These are phyloP conservation scores for Melanotaenia duboulayi DNA, from an alignment of 2,113 vertebrate species.

Conservation along the genomic window DNA sequence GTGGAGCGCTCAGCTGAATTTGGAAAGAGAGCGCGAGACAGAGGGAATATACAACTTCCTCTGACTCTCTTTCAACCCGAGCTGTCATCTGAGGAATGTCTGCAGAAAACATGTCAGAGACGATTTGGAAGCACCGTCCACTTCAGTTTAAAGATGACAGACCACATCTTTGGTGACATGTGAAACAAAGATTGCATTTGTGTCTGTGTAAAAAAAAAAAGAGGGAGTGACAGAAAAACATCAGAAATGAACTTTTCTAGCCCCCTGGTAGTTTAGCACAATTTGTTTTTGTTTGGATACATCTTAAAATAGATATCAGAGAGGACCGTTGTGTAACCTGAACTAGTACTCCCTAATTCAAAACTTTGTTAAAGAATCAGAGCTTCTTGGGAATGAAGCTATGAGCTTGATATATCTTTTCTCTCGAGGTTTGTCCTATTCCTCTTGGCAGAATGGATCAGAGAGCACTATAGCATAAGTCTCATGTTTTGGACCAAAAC, in stretches of 20 bases:
- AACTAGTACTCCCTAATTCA: background rate
- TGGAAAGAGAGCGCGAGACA: conserved; percentile 42
- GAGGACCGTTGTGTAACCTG: background rate
- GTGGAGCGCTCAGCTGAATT: conserved; percentile 64
- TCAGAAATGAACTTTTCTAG: background rate
- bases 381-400: background rate
- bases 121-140: conserved; percentile 61
- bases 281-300: background rate
- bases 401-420: background rate
- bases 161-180: conserved; percentile 52
- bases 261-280: background rate
- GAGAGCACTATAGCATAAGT: too few species aligned
- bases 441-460: too few species aligned
- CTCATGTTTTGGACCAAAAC: too few species aligned
- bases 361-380: background rate
- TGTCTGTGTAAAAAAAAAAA: background rate
- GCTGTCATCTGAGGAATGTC: conserved; percentile 63
- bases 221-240: background rate
- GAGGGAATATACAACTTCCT: conserved; percentile 11
- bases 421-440: too few species aligned
- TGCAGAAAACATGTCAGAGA: conserved; percentile 58
- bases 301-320: background rate
- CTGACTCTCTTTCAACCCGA: conserved; percentile 13
- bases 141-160: conserved; percentile 66
- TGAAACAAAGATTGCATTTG: conserved; percentile 25